Evolutionary conservation across 2,888 invertebrate genomes (phyloP).

Genomic region (Ennomos fuscantarius): DNA sequence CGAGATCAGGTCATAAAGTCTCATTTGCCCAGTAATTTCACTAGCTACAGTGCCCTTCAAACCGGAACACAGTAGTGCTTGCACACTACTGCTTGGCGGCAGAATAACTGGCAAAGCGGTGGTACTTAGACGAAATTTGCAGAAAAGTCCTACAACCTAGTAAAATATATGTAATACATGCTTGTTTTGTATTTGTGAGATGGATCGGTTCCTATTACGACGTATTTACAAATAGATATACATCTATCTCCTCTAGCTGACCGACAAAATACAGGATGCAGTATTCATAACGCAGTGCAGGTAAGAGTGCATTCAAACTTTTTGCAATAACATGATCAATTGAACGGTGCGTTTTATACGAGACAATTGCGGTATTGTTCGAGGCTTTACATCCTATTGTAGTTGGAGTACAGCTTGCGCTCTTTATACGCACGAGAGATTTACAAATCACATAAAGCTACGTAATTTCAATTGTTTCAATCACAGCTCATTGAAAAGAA

Average conservation of each 20-base stretch:
- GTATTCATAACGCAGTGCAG: constrained; percentile 50
- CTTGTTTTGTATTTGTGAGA: too few relatives aligned
- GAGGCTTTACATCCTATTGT: constrained; percentile 27
- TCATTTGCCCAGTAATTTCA: too few relatives aligned
- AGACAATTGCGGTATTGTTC: constrained; percentile 37
- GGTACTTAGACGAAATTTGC: too few relatives aligned
- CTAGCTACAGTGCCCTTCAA: too few relatives aligned
- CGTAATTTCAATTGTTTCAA: too few relatives aligned
- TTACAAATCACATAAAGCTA: not conserved
- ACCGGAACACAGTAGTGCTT: too few relatives aligned
- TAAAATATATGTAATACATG: too few relatives aligned
- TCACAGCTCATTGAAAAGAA: not conserved
- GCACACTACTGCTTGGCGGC: too few relatives aligned
- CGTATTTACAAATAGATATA: too few relatives aligned
- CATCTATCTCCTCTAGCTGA: constrained; percentile 38
- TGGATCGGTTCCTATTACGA: constrained; percentile 26
- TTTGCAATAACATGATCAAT: constrained; percentile 49
- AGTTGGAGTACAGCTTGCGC: constrained; percentile 13
- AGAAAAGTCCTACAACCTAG: too few relatives aligned
- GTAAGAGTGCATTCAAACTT: constrained; percentile 49
- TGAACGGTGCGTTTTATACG: constrained; percentile 18
- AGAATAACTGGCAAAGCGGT: too few relatives aligned
- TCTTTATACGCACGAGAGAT: not conserved
- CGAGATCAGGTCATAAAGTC: too few relatives aligned
- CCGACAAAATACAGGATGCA: constrained; percentile 62